Evolutionary conservation across 1,140 invertebrate species (phyloP), one percentile per base, ranked within the genome.

Genomic region (Danaus melanippus): DNA sequence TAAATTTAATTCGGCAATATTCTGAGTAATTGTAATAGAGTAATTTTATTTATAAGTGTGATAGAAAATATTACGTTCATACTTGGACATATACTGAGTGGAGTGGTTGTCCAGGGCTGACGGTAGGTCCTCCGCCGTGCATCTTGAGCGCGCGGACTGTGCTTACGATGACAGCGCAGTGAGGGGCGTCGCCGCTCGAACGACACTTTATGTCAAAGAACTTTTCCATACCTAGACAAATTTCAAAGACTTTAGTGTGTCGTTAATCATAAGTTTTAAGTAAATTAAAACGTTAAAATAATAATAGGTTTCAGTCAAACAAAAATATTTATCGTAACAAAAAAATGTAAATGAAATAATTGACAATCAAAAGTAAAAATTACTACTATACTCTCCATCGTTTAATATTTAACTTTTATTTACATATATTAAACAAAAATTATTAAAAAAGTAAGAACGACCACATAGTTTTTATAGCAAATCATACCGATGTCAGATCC

Each of bases 121-220:
- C 97, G 0, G 92, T 69, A 3, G 97, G 96, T 0, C 97, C 98
- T 52, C 98, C 98, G 11, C 98, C 98, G 84, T 99, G 98, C 96
- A 99, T 98, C 89, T 99, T 99, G 21, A 99, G 88, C 10, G 98
- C 98, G 66, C 98, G 88, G 10, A 99, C 90, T 0, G 98, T 99
- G 0, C 95, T 91, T 5, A 99, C 98, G 15, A 99, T 87, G 0
- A 99, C 97, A 12, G 96, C 93, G 69, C 93, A 96, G 87, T 95
- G 94, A 2, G 98, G 97, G n/a, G 89, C 67, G 42, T 94, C 89
- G 0, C 93, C 94, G 5, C 97, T 98, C 46, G 93, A 92, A 12
- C 97, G 92, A 70, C 97, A 99, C 88, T 99, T 99, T 50, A 99
- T 99, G 79, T 99, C 92, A 81, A 98, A 98, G 88, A 99, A 99